A percentile compares a stretch with the other conserved stretches of the same genome.
These are phyloP conservation scores for Salminus brasiliensis DNA, from an alignment of 2,113 vertebrate species.

Conservation along the genomic window DNA sequence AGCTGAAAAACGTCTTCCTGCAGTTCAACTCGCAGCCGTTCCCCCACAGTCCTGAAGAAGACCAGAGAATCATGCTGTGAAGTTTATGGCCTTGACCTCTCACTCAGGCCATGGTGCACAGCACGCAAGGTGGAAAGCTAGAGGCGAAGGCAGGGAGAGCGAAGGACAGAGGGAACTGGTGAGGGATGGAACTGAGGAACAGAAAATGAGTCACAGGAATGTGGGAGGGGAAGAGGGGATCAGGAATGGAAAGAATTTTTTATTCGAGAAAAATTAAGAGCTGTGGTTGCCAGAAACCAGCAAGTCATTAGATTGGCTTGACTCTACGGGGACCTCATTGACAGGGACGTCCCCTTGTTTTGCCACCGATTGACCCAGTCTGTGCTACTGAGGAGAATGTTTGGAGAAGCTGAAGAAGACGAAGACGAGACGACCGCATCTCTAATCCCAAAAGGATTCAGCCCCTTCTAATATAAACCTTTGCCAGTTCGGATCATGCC, in stretches of 20 bases:
- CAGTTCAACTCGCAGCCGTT: too few species aligned
- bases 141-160: neutral
- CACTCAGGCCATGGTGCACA: too few species aligned
- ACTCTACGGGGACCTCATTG: constrained; percentile 11
- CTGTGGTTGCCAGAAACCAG: constrained; percentile 76
- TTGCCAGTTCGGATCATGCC: too few species aligned
- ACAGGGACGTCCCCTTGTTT: constrained; percentile 12
- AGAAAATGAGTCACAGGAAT: constrained; percentile 14
- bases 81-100: too few species aligned
- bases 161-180: neutral
- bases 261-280: constrained; percentile 85
- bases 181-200: neutral
- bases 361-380: neutral
- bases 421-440: neutral
- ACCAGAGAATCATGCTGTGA: too few species aligned
- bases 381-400: neutral
- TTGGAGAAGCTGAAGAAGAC: neutral
- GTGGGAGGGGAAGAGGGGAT: neutral
- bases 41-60: too few species aligned
- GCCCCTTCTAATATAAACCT: neutral
- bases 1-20: too few species aligned
- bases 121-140: neutral
- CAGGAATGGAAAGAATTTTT: constrained; percentile 75
- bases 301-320: constrained; percentile 30
- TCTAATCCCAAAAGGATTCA: neutral